Evolutionary conservation across 2,113 vertebrate species (phyloP), one percentile per base, ranked within the genome.

Genomic region (Laterallus jamaicensis): DNA sequence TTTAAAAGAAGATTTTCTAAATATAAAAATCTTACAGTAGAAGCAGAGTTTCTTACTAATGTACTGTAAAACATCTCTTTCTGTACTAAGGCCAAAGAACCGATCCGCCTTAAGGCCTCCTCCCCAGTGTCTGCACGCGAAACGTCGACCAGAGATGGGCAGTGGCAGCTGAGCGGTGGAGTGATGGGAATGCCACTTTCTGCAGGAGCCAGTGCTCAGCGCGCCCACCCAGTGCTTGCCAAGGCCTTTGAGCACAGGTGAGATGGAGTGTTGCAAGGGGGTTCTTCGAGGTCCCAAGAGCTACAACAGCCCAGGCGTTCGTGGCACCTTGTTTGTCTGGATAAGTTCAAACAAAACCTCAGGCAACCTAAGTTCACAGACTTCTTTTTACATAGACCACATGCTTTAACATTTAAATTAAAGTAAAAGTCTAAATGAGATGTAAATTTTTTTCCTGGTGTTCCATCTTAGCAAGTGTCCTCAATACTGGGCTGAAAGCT

Each of bases 251-350:
- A 79, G 50, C 82, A 49, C 2, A 15, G 70, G 42, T 0, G 4
- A 67, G 56, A 20, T 26, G 0, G 4, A 42, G 20, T 6, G 5
- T 35, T 1, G 5, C 0, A 3, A 54, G 0, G 0, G 0, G 77
- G 76, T 83, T 78, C 63, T 32, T 21, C 15, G 25, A 25, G 50
- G 18, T 69, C 50, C n/a, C 50, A 40, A 32, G 54, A 91, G 22
- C 39, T 22, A 29, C 42, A 35, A 40, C 32, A 79, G 63, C 26
- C 35, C 32, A 64, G 54, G 35, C 0, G 0, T 62, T 75, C 1
- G 5, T 76, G 70, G 62, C 70, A 35, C 37, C 42, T 73, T 35
- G 12, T 69, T 83, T 78, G 85, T 49, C 64, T 40, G 44, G 20
- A 11, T 73, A 44, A 73, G 35, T 66, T 82, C 21, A 82, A 71